A percentile compares a stretch with the other conserved stretches of the same genome.
Conservation (phyloP, 2,888 invertebrate species). For the Eristalis arbustorum region DNA sequence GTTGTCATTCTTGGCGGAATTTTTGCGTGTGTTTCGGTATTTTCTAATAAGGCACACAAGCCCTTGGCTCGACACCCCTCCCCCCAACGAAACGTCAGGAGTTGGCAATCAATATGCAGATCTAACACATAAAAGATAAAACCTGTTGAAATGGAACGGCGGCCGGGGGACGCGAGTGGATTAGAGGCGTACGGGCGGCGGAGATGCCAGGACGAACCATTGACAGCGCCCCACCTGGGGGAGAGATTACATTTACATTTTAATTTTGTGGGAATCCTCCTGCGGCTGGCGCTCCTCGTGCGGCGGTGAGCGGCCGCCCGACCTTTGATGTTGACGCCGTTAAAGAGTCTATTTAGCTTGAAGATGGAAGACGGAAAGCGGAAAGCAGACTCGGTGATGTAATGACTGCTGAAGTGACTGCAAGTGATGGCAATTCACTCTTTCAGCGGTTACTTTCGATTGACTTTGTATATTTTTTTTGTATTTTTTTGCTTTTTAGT, state of each 20-base stretch:
- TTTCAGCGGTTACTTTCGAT: neutral
- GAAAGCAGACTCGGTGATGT: neutral
- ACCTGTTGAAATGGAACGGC: conserved; percentile 58
- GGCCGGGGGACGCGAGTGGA: conserved; percentile 23
- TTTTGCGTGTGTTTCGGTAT: conserved; percentile 63
- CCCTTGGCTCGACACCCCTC: neutral
- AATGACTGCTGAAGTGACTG: neutral
- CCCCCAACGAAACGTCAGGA: conserved; percentile 8
- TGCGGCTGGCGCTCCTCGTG: neutral
- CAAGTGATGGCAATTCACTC: neutral
- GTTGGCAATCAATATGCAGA: conserved; percentile 66
- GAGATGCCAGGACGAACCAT: neutral
- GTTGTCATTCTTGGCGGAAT: conserved; percentile 44
- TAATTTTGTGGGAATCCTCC: conserved; percentile 8
- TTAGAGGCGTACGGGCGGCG: conserved; percentile 1
- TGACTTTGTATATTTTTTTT: neutral
- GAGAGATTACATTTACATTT: conserved; percentile 46
- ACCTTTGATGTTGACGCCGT: neutral
- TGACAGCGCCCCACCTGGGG: conserved; percentile 50
- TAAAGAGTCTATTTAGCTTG: neutral
- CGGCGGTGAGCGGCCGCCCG: neutral
- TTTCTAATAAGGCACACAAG: conserved; percentile 56
- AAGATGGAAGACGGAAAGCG: neutral
- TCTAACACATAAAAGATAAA: conserved; percentile 47
- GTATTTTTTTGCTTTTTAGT: neutral